phyloP scores from a whole-genome alignment of 2,113 vertebrate genomes.

The Hydropotes inermis region DNA sequence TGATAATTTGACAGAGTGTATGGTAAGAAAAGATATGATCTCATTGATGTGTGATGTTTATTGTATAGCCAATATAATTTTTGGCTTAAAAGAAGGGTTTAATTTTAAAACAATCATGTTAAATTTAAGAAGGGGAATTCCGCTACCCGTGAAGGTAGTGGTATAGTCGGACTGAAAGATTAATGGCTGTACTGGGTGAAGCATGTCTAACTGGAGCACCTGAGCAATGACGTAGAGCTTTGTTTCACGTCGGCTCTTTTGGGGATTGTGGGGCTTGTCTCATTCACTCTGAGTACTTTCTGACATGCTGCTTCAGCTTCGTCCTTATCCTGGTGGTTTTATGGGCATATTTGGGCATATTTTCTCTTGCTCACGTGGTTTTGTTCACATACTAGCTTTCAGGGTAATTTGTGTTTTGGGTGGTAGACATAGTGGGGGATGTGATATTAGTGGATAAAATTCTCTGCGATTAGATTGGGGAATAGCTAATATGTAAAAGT shows the following conservation, averaged over 20 bases:
- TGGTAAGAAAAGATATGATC: not conserved
- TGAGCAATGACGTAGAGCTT: not conserved
- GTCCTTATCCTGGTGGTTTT: not conserved
- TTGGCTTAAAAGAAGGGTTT: conserved; percentile 1
- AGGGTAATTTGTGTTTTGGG: not conserved
- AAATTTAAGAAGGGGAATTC: not conserved
- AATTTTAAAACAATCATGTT: not conserved
- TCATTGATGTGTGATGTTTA: not conserved
- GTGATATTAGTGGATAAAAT: not conserved
- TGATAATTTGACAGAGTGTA: conserved; percentile 29
- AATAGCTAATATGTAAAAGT: not conserved
- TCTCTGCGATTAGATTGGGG: not conserved
- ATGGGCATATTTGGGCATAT: not conserved
- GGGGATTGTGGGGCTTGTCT: not conserved
- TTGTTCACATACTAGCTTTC: not conserved
- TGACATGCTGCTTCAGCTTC: not conserved
- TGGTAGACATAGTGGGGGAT: not conserved
- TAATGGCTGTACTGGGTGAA: not conserved
- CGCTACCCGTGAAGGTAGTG: not conserved
- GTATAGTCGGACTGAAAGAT: not conserved
- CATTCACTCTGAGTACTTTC: not conserved
- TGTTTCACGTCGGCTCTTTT: not conserved
- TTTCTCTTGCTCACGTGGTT: not conserved
- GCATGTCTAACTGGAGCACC: not conserved
- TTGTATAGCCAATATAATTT: not conserved